These are phyloP conservation scores for Bombus pascuorum DNA, from an alignment of 1,140 invertebrate genomes.

Conservation along the genomic window DNA sequence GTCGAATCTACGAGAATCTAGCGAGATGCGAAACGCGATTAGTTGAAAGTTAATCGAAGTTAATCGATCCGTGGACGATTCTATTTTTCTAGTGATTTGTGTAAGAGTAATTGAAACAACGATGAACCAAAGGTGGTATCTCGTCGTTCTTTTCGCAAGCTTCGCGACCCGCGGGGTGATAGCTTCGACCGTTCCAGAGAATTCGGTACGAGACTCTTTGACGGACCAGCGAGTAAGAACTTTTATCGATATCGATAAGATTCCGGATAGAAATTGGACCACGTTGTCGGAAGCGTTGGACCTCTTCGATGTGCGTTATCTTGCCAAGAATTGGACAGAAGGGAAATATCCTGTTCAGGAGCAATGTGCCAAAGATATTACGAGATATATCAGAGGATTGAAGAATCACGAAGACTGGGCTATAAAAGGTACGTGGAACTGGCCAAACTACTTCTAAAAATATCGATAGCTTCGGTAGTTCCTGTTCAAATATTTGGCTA, in stretches of 20 bases:
- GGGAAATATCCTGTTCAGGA: constrained; percentile 70
- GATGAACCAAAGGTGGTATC: constrained; percentile 8
- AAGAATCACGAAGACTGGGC: constrained; percentile 87
- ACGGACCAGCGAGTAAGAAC: constrained; percentile 64
- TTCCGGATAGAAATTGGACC: constrained; percentile 66
- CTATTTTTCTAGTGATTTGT: neutral
- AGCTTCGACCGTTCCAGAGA: neutral
- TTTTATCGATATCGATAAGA: constrained; percentile 58
- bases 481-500: neutral
- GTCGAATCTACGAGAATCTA: neutral
- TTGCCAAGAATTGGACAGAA: constrained; percentile 78
- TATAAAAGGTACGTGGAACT: constrained; percentile 86
- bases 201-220: constrained; percentile 24
- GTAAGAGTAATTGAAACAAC: neutral
- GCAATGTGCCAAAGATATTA: constrained; percentile 85
- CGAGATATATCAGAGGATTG: constrained; percentile 85
- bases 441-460: neutral
- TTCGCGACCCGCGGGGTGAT: neutral
- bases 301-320: constrained; percentile 79
- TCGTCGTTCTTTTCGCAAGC: constrained; percentile 14
- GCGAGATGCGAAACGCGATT: neutral
- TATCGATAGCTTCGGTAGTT: neutral
- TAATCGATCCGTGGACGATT: neutral
- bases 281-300: constrained; percentile 80
- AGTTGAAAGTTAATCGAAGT: neutral